phyloP scores from a whole-genome alignment of 2,113 vertebrate species.

The Marmota monax region DNA sequence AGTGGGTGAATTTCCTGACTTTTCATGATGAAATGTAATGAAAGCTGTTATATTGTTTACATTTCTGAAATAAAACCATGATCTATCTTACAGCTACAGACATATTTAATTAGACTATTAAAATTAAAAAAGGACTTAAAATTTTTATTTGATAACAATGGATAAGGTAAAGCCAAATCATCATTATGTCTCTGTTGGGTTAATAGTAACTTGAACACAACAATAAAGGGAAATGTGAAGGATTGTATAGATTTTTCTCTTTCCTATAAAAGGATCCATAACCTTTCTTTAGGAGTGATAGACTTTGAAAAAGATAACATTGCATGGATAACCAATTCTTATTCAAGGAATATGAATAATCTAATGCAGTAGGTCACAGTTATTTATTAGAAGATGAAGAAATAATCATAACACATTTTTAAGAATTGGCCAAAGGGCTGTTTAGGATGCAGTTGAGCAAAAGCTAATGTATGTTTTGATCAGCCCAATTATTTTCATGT shows the following conservation, averaged over 20 bases:
- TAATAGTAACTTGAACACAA: background rate
- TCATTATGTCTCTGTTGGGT: background rate
- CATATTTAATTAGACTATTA: background rate
- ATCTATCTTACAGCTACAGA: background rate
- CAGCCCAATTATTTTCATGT: background rate
- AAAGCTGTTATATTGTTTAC: background rate
- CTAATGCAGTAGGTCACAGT: background rate
- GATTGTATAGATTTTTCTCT: background rate
- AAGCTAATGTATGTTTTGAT: background rate
- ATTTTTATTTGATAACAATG: background rate
- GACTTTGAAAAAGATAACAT: background rate
- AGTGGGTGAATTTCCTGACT: background rate
- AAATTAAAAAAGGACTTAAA: background rate
- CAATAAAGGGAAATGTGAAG: background rate
- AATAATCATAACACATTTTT: constrained; percentile 23
- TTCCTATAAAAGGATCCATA: background rate
- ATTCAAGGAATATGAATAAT: background rate
- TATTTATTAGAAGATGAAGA: constrained; percentile 45
- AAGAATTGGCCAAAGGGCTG: background rate
- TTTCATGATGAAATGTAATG: background rate
- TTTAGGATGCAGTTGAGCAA: constrained; percentile 21
- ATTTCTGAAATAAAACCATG: background rate
- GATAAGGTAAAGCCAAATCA: background rate
- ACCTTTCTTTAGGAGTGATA: background rate
- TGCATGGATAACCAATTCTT: background rate